Conservation (phyloP, 2,113 vertebrate genomes). For the Rutilus rutilus region DNA sequence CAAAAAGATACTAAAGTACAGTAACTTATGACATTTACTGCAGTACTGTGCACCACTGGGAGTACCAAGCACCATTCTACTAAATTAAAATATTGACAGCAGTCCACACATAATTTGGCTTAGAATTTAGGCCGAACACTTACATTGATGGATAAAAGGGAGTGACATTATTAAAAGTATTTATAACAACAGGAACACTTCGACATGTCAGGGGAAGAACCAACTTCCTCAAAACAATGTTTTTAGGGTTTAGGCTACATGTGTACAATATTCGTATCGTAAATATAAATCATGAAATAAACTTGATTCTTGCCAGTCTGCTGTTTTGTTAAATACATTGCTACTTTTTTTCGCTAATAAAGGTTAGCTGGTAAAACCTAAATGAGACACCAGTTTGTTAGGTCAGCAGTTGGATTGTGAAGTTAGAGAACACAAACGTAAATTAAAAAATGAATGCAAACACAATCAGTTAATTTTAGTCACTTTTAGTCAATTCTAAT, state of each 20-base stretch:
- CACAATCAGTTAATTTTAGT: not conserved
- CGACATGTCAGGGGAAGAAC: not conserved
- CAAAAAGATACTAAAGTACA: no score
- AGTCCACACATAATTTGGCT: not conserved
- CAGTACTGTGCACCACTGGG: no score
- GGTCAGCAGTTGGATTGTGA: not conserved
- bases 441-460: not conserved
- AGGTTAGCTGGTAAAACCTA: not conserved
- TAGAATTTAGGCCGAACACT: not conserved
- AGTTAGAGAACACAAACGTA: not conserved
- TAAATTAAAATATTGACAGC: no score
- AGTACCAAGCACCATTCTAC: no score
- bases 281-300: not conserved
- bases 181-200: not conserved
- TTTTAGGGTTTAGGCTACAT: not conserved
- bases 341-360: not conserved
- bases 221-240: not conserved
- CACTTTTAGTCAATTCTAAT: not conserved
- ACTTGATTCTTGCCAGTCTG: no score
- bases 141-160: not conserved
- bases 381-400: not conserved
- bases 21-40: no score
- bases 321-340: not conserved
- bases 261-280: not conserved
- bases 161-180: not conserved